Conservation (phyloP, 2,888 invertebrate genomes). For the Hypena proboscidalis region DNA sequence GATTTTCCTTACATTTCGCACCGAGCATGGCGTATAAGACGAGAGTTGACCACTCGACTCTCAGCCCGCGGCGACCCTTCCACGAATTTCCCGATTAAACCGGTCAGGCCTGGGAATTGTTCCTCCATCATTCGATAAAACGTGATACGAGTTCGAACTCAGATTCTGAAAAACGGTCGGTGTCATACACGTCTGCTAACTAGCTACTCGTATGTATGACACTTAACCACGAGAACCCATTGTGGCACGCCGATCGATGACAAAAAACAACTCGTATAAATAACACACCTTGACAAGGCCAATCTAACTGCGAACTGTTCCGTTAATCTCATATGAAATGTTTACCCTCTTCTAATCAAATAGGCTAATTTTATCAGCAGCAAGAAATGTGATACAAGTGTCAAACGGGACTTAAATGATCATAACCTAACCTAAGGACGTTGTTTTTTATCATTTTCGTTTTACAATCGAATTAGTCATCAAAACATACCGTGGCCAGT, state of each 20-base stretch:
- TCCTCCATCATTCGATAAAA: slow-evolving; percentile 52
- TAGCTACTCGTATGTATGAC: slow-evolving; percentile 12
- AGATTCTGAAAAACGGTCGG: slow-evolving; percentile 49
- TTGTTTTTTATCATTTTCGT: slow-evolving; percentile 13
- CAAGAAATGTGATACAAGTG: slow-evolving; percentile 4
- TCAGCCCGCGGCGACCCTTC: slow-evolving; percentile 57
- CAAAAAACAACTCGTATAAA: slow-evolving; percentile 22
- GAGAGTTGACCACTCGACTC: slow-evolving; percentile 28
- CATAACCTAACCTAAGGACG: slow-evolving; percentile 10
- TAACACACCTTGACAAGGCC: slow-evolving; percentile 30
- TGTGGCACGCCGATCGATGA: slow-evolving; percentile 17
- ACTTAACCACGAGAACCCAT: slow-evolving; percentile 16
- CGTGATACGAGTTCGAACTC: slow-evolving; percentile 58
- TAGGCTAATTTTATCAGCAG: slow-evolving; percentile 16
- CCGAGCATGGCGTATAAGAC: slow-evolving; percentile 33
- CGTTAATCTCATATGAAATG: slow-evolving; percentile 41
- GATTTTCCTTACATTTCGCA: slow-evolving; percentile 44
- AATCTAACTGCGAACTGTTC: slow-evolving; percentile 36
- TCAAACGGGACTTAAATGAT: slow-evolving; percentile 8
- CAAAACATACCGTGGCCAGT: slow-evolving; percentile 34
- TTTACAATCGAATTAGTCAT: slow-evolving; percentile 36
- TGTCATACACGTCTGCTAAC: slow-evolving; percentile 3
- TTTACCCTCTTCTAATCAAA: slow-evolving; percentile 29
- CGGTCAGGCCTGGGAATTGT: slow-evolving; percentile 62
- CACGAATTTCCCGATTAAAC: slow-evolving; percentile 75